These are phyloP conservation scores for Choloepus hoffmanni DNA, from an alignment of 2,113 vertebrate genomes.

Conservation along the genomic window DNA sequence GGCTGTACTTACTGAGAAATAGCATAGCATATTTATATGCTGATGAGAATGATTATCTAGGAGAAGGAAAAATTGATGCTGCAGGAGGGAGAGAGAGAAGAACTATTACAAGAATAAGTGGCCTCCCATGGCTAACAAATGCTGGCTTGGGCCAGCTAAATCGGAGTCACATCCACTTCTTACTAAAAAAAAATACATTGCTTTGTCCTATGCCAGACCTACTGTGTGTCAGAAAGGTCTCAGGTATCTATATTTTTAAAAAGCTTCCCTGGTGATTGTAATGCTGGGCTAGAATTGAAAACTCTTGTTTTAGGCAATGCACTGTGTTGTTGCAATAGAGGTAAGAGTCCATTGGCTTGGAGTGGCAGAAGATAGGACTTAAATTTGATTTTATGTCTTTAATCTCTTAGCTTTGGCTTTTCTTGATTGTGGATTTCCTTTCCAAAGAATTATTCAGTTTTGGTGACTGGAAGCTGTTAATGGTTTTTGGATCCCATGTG, in stretches of 20 bases:
- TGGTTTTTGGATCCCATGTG: not conserved
- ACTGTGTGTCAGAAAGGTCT: not conserved
- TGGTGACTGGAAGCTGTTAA: not conserved
- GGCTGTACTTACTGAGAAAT: not conserved
- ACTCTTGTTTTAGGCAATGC: not conserved
- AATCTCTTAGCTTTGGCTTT: slow-evolving; percentile 31
- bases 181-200: not conserved
- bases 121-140: not conserved
- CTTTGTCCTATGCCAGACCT: not conserved
- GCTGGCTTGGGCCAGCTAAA: not conserved
- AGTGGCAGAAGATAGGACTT: not conserved
- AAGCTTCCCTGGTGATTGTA: not conserved
- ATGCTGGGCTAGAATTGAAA: not conserved
- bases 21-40: not conserved
- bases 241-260: not conserved
- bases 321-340: not conserved
- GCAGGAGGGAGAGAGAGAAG: not conserved
- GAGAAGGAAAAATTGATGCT: not conserved
- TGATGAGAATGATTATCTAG: not conserved
- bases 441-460: not conserved
- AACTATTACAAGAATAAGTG: not conserved
- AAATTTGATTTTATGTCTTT: slow-evolving; percentile 5
- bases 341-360: not conserved
- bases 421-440: not conserved
- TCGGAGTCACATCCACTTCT: not conserved